A percentile compares a stretch with the other conserved stretches of the same genome.
These are phyloP conservation scores for Drosophila mulleri DNA, from an alignment of 2,888 invertebrate genomes.

Conservation along the genomic window DNA sequence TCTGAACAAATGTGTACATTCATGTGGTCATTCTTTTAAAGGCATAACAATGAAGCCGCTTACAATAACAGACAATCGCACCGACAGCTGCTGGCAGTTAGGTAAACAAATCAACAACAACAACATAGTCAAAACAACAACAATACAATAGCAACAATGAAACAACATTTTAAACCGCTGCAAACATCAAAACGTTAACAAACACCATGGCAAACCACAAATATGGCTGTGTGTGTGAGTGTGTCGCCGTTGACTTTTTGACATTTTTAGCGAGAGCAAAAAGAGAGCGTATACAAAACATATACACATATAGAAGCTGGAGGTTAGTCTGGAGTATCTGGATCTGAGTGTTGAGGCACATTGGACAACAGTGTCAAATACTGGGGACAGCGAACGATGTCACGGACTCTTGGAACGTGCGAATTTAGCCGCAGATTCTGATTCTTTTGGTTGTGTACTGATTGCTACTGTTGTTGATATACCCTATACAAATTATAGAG, in stretches of 20 bases:
- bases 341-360: slow-evolving; percentile 21
- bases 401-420: slow-evolving; percentile 62
- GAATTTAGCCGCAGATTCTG: slow-evolving; percentile 57
- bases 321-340: slow-evolving; percentile 11
- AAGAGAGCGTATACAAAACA: slow-evolving; percentile 43
- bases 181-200: slow-evolving; percentile 62
- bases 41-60: slow-evolving; percentile 62
- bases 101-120: slow-evolving; percentile 58
- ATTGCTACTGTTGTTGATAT: slow-evolving; percentile 28
- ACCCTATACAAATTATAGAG: background rate
- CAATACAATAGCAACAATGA: background rate
- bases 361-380: slow-evolving; percentile 54
- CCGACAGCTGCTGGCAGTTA: slow-evolving; percentile 46
- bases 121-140: slow-evolving; percentile 17
- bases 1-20: slow-evolving; percentile 21
- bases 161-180: slow-evolving; percentile 40
- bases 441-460: slow-evolving; percentile 36
- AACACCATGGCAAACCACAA: slow-evolving; percentile 54
- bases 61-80: slow-evolving; percentile 56
- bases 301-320: slow-evolving; percentile 13
- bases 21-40: slow-evolving; percentile 34
- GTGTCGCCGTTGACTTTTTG: slow-evolving; percentile 35
- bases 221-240: slow-evolving; percentile 7
- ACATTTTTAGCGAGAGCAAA: slow-evolving; percentile 26
- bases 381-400: slow-evolving; percentile 35